These are phyloP conservation scores for Cheilosia urbana DNA, from an alignment of 2,888 invertebrate species.

Conservation along the genomic window DNA sequence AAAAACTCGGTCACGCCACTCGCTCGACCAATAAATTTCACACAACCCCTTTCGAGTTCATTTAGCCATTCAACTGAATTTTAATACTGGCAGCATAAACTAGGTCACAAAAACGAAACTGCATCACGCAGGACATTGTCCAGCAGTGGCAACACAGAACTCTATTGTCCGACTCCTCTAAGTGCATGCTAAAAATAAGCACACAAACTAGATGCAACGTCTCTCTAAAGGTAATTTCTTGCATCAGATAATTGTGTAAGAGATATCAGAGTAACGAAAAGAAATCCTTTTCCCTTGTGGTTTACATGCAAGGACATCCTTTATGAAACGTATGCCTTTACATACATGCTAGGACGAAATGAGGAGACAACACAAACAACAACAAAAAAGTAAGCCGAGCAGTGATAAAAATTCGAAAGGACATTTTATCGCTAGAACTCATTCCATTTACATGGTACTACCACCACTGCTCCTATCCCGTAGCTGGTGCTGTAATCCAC, in stretches of 20 bases:
- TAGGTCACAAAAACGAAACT: not conserved
- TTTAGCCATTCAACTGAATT: not conserved
- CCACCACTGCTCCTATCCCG: slow-evolving; percentile 5
- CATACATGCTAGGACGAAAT: slow-evolving; percentile 8
- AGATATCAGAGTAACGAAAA: slow-evolving; percentile 30
- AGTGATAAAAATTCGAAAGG: slow-evolving; percentile 58
- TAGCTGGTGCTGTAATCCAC: slow-evolving; percentile 2
- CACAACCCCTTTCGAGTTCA: not conserved
- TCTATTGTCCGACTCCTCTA: slow-evolving; percentile 5
- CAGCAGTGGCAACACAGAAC: not conserved
- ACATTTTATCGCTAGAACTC: slow-evolving; percentile 45
- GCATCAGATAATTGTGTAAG: slow-evolving; percentile 37
- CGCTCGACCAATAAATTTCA: not conserved
- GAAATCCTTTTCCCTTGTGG: slow-evolving; percentile 25
- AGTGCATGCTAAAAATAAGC: slow-evolving; percentile 15
- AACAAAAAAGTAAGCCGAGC: not conserved
- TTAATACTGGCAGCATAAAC: not conserved
- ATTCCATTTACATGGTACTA: slow-evolving; percentile 6
- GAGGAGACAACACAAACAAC: not conserved
- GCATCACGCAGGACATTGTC: not conserved
- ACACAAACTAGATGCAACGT: slow-evolving; percentile 24
- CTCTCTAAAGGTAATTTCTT: slow-evolving; percentile 27
- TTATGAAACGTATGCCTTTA: slow-evolving; percentile 7
- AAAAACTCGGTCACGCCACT: not conserved
- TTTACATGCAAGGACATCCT: slow-evolving; percentile 43